Percentiles rank a stretch among this genome's conserved stretches.
Conservation (phyloP, 1,140 invertebrate species). For the Mya arenaria region DNA sequence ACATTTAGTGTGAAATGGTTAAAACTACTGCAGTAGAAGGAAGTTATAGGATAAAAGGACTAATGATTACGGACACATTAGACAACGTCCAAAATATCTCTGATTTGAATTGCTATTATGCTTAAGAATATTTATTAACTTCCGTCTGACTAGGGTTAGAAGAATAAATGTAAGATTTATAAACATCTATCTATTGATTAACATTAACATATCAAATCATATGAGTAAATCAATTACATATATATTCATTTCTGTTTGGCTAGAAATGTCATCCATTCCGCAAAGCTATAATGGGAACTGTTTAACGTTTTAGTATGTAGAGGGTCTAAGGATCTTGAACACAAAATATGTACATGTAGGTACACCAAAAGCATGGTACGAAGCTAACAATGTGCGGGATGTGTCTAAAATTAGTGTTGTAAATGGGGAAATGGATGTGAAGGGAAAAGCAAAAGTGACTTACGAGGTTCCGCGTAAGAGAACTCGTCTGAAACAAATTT, state of each 20-base stretch:
- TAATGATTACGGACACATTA: background rate
- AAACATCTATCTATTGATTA: no score
- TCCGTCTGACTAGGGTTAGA: no score
- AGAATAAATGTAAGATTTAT: no score
- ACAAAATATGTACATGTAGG: background rate
- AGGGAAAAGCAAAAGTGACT: conserved; percentile 3
- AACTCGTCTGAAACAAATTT: conserved; percentile 41
- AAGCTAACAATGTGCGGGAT: background rate
- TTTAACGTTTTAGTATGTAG: background rate
- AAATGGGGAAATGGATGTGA: background rate
- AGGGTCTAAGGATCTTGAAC: background rate
- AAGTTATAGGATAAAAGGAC: background rate
- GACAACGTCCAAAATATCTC: background rate
- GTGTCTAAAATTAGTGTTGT: background rate
- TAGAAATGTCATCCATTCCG: no score
- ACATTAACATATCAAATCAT: no score
- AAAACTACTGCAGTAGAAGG: background rate
- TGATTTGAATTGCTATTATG: background rate
- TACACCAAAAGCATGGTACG: background rate
- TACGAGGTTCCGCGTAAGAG: conserved; percentile 35
- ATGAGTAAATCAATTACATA: no score
- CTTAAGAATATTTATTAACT: background rate
- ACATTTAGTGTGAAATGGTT: background rate
- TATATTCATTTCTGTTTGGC: no score
- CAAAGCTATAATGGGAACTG: no score